Evolutionary conservation across 2,888 invertebrate species (phyloP), one percentile per base, ranked within the genome.

Genomic region (Tinea semifulvella): DNA sequence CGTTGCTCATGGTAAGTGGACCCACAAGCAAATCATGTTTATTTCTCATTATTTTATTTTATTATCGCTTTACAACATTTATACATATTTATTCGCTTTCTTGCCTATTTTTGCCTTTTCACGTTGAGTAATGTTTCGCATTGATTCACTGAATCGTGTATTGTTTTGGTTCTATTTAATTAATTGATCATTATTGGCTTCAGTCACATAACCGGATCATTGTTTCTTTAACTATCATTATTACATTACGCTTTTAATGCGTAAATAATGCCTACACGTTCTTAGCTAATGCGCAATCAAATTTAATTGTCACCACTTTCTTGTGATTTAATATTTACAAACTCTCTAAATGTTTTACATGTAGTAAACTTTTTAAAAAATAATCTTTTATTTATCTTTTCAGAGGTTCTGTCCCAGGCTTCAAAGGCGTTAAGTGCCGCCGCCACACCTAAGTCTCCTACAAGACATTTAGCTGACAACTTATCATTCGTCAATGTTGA

Each of bases 121-220:
- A 73, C 66, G 68, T 74, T 69, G 76, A 68, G 79, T 77, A 79
- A 79, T 63, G 80, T 80, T 80, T 80, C 80, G 80, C 80, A 76
- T 79, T 77, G 80, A 79, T 72, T 76, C 74, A 53, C 63, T 52
- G 63, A 58, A n/a, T n/a, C n/a, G n/a, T n/a, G n/a, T n/a, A n/a
- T n/a, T 31, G 7, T 13, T 31, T 31, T 27, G n/a, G 10, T 31
- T 31, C 14, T 51, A n/a, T n/a, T n/a, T n/a, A n/a, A 43, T 52
- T 55, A 49, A 51, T 49, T 43, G n/a, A 6, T 2, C n/a, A 31
- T 31, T 31, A 31, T 13, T 13, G 3, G 31, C 31, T 31, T 13
- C 11, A 31, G 13, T 31, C 2, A 11, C 31, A 31, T 31, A 14
- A 13, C n/a, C n/a, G n/a, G 51, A 26, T 27, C 42, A 27, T 42